Evolutionary conservation across 2,888 invertebrate genomes (phyloP).

Genomic region (Xestia ashworthii): DNA sequence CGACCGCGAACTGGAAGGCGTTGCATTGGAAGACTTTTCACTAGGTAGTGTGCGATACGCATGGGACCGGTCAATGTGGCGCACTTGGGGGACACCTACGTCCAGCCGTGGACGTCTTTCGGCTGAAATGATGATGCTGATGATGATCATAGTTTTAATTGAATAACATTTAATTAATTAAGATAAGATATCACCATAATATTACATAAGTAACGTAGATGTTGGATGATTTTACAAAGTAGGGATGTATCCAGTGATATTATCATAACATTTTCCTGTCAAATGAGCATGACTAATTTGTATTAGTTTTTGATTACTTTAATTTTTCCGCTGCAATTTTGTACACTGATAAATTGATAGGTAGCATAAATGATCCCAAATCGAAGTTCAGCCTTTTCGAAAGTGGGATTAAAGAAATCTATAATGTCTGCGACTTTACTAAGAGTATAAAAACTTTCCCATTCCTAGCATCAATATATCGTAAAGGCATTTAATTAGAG

Average conservation of each 20-base stretch:
- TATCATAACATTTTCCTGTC: background rate
- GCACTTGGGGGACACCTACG: too few species aligned
- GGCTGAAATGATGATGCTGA: too few species aligned
- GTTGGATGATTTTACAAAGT: background rate
- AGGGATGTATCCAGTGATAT: background rate
- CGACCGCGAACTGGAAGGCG: too few species aligned
- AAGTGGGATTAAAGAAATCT: background rate
- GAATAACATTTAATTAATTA: too few species aligned
- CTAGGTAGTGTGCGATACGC: too few species aligned
- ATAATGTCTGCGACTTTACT: too few species aligned
- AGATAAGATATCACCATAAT: background rate
- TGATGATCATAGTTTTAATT: too few species aligned
- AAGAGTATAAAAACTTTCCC: conserved; percentile 13
- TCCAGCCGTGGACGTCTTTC: too few species aligned
- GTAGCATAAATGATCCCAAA: background rate
- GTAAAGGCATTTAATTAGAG: conserved; percentile 69
- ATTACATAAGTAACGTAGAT: background rate
- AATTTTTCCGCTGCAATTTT: background rate
- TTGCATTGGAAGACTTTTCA: too few species aligned
- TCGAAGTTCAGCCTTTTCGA: too few species aligned
- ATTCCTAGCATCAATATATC: conserved; percentile 39
- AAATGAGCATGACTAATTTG: background rate
- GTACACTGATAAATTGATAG: background rate
- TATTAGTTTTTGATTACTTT: background rate
- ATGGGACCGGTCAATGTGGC: too few species aligned